A percentile compares a stretch with the other conserved stretches of the same genome.
Conservation (phyloP, 2,797 vertebrate genomes). For the Fratercula arctica region DNA sequence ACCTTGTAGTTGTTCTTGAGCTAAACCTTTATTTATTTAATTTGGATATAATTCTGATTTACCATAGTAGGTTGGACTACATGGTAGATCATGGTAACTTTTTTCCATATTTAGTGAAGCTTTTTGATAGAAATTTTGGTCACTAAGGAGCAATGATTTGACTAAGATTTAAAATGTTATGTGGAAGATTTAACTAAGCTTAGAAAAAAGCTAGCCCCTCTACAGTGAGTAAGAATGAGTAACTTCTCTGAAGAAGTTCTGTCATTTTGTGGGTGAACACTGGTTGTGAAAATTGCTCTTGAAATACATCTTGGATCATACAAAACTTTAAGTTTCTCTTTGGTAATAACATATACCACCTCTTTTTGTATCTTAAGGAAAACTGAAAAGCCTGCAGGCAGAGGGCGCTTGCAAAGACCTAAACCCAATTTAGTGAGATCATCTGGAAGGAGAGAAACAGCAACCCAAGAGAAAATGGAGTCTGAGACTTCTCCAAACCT, state of each 20-base stretch:
- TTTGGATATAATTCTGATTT: neutral
- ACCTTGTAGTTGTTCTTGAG: neutral
- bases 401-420: constrained; percentile 57
- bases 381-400: constrained; percentile 4
- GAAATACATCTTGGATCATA: neutral
- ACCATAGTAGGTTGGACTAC: neutral
- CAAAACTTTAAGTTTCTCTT: neutral
- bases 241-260: neutral
- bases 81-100: neutral
- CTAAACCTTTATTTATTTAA: neutral
- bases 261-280: neutral
- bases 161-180: neutral
- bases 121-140: neutral
- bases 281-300: neutral
- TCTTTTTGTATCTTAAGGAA: constrained; percentile 55
- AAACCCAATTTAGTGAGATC: constrained; percentile 64
- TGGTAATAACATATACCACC: neutral
- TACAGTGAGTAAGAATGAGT: neutral
- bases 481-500: neutral
- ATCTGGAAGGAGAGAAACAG: constrained; percentile 47
- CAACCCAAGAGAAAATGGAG: constrained; percentile 25
- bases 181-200: neutral
- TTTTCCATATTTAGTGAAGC: neutral
- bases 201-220: neutral
- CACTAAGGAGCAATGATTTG: neutral